Conservation (phyloP, 2,113 vertebrate genomes). For the Jacana jacana region DNA sequence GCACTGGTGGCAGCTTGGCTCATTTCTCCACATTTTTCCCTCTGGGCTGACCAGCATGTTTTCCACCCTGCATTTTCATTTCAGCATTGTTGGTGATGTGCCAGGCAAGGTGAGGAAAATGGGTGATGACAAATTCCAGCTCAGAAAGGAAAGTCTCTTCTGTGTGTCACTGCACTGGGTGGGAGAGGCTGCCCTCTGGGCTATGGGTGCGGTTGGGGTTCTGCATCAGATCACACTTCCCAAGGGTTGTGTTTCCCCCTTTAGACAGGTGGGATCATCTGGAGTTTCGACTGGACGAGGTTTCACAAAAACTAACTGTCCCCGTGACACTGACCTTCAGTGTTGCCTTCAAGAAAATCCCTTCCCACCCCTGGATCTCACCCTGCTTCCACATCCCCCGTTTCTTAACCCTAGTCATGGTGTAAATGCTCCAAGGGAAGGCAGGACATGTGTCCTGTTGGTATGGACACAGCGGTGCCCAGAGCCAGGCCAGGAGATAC, state of each 20-base stretch:
- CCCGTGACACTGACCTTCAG: neutral
- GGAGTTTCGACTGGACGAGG: neutral
- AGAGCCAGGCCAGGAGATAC: too few relatives aligned
- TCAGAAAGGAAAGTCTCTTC: neutral
- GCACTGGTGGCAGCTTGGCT: neutral
- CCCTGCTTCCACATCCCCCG: neutral
- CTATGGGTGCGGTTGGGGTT: rapidly evolving
- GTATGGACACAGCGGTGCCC: neutral
- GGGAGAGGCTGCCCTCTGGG: too few relatives aligned
- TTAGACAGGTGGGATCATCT: neutral
- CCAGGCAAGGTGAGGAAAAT: neutral
- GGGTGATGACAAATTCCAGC: too few relatives aligned
- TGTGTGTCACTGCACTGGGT: neutral
- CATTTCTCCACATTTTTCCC: too few relatives aligned
- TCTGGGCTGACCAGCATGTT: neutral
- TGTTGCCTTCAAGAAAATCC: neutral
- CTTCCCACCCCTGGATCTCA: neutral
- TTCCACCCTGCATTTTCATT: neutral
- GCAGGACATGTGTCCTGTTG: neutral
- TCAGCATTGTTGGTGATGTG: neutral
- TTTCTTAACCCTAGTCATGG: neutral
- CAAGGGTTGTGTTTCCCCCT: neutral
- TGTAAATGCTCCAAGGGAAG: neutral
- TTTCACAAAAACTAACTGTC: neutral
- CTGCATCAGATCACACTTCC: too few relatives aligned